A percentile compares a stretch with the other conserved stretches of the same genome.
Conservation (phyloP, 2,888 invertebrate species). For the Nasonovia ribisnigri region DNA sequence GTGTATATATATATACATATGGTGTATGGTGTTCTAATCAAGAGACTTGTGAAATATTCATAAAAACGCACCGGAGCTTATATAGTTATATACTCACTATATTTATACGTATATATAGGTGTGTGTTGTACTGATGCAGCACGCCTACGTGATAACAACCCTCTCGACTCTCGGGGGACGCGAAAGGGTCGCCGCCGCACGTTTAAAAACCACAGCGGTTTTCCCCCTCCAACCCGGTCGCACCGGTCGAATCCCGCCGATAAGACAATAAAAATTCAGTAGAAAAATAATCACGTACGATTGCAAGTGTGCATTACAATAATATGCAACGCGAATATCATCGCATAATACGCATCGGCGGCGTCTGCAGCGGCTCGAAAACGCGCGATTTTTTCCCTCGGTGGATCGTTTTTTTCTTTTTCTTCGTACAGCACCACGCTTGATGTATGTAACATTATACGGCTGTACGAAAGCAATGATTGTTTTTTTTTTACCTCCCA, state of each 20-base stretch:
- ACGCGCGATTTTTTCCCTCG: not conserved
- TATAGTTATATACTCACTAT: not conserved
- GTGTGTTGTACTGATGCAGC: not conserved
- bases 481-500: not conserved
- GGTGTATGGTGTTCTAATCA: conserved; percentile 41
- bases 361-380: not conserved
- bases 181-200: conserved; percentile 4
- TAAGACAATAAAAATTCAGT: conserved; percentile 38
- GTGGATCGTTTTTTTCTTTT: not conserved
- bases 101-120: not conserved
- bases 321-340: not conserved
- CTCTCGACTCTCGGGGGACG: conserved; percentile 45
- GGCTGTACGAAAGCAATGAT: not conserved
- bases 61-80: conserved; percentile 39
- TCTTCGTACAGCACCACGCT: not conserved
- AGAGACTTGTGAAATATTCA: conserved; percentile 58
- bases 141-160: conserved; percentile 56
- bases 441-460: not conserved
- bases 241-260: not conserved
- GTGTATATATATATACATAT: not conserved
- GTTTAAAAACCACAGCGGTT: conserved; percentile 39
- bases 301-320: conserved; percentile 8
- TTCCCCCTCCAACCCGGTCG: not conserved
- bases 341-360: not conserved
- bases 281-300: conserved; percentile 53